Evolutionary conservation across 2,888 invertebrate genomes (phyloP), one percentile per base, ranked within the genome.

Genomic region (Apotomis capreana): DNA sequence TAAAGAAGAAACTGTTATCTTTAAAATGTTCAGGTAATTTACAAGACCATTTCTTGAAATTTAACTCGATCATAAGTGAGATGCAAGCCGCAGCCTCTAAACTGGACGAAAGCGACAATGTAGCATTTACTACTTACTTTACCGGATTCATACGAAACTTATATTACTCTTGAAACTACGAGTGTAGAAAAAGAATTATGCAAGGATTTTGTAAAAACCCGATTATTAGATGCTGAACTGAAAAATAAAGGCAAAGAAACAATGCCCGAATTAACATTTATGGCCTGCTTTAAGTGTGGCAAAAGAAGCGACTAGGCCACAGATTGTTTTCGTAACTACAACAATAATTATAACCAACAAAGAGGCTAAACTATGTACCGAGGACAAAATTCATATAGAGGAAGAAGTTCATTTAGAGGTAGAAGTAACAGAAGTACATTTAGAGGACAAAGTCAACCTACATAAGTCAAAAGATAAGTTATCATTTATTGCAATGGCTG

Each of bases 401-500:
- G 57, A 57, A 37, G 57, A 12, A 36, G 37, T 37, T 36, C 57
- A 36, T 57, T 26, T 8, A 26, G 55, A 55, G 13, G 44, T 5
- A 13, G 9, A 44, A 13, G 9, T 2, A 4, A 4, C n/a, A n/a
- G n/a, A n/a, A n/a, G n/a, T n/a, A n/a, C n/a, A 51, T 51, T 6
- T 9, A 51, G 51, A 51, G 51, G 51, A 3, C 51, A n/a, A n/a
- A n/a, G n/a, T n/a, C n/a, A 40, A 1, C 40, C n/a, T n/a, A 40
- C 49, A 64, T 4, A 26, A 54, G 9, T 37, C 9, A 59, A 61
- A 13, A 40, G 58, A 57, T 37, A 57, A 57, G 12, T 8, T 49
- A 26, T 15, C 61, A 60, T 49, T 61, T 15, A 61, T 61, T 26
- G 61, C 61, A 49, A 61, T 61, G 61, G 61, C 61, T 4, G 61